Conservation (phyloP, 1,140 invertebrate species). For the Berghia stephanieae region DNA sequence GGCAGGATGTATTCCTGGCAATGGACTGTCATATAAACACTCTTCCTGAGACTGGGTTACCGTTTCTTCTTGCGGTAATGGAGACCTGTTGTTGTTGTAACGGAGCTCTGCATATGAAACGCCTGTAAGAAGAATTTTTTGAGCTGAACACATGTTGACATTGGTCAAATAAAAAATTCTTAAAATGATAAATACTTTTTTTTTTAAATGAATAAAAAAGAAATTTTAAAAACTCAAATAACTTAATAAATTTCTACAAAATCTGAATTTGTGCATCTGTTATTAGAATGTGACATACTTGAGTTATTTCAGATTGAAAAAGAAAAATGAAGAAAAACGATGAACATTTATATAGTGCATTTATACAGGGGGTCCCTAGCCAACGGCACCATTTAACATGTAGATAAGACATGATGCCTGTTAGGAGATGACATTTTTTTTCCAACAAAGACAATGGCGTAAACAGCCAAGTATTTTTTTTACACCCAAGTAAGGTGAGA, state of each 20-base stretch:
- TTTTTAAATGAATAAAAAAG: background rate
- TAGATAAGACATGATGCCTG: no score
- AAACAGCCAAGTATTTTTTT: no score
- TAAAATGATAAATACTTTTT: background rate
- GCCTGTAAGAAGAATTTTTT: slow-evolving; percentile 38
- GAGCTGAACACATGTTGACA: background rate
- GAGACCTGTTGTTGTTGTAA: slow-evolving; percentile 44
- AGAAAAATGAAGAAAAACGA: no score
- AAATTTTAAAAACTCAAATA: no score
- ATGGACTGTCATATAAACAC: slow-evolving; percentile 16
- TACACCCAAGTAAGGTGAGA: no score
- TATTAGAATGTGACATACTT: background rate
- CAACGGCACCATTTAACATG: no score
- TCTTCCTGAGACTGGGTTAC: slow-evolving; percentile 32
- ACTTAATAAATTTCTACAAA: no score
- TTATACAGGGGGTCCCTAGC: no score
- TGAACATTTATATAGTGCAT: no score
- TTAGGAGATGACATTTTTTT: no score
- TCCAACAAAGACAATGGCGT: no score
- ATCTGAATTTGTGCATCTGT: background rate
- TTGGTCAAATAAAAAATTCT: background rate
- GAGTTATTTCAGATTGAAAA: no score
- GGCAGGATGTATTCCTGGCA: slow-evolving; percentile 22
- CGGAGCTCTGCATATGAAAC: slow-evolving; percentile 62
- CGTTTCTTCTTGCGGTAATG: slow-evolving; percentile 36